Evolutionary conservation across 2,113 vertebrate species (phyloP), one percentile per base, ranked within the genome.

Genomic region (Heloderma charlesbogerti): DNA sequence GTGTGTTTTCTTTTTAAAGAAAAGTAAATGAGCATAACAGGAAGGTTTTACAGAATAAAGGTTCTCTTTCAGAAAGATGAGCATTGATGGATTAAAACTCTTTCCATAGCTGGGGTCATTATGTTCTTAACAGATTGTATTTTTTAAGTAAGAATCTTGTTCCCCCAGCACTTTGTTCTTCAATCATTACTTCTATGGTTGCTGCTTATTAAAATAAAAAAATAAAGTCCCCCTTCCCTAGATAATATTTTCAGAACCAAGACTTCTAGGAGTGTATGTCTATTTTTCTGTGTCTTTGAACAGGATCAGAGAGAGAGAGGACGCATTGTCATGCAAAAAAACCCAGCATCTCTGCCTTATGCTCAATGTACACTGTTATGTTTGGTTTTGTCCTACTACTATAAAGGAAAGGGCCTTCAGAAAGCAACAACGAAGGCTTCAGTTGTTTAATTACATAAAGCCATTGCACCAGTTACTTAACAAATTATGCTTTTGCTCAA

Each of bases 191-290:
- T 74, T 43, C 34, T 29, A 27, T 4, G 34, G 69, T 6, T 22
- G 72, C 4, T 34, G 31, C 66, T 15, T 18, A 34, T 22, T 67
- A 57, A 48, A 85, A 69, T 1, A 31, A 71, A 80, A 60, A 88
- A 87, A 45, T 16, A 86, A 91, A 69, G 57, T 77, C 91, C n/a
- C 75, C 6, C 15, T 79, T 48, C 90, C 18, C 48, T 89, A 69
- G 72, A n/a, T 89, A 91, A 81, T 34, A 87, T 43, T 63, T 95
- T 92, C 12, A 91, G 43, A 81, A 87, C 22, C 54, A 93, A 90
- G 66, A 71, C 79, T 85, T 82, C 91, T 89, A 91, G 29, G 34
- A 86, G 60, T 71, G 91, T 77, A 20, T 86, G 93, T 91, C 67
- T 93, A 31, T 74, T 89, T 34, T 86, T 88, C 8, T 88, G 27